Conservation (phyloP, 2,797 vertebrate species). For the Pristis pectinata region DNA sequence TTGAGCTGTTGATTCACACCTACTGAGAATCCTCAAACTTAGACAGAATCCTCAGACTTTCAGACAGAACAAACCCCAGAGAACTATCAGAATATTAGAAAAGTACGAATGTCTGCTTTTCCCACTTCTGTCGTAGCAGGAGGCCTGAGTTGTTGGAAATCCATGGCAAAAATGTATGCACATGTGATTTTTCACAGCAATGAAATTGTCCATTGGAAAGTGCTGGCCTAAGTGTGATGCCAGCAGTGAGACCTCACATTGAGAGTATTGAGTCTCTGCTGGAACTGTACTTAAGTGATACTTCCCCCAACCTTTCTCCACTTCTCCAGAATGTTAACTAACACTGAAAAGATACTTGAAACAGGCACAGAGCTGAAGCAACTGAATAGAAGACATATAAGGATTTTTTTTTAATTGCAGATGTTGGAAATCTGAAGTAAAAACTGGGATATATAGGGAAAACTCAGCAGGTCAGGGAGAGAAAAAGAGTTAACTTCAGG, state of each 20-base stretch:
- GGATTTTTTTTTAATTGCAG: too few species aligned
- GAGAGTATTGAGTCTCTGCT: background rate
- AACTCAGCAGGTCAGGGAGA: too few species aligned
- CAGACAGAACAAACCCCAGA: background rate
- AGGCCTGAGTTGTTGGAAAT: background rate
- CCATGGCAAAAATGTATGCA: background rate
- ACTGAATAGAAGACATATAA: background rate
- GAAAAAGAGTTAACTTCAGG: too few species aligned
- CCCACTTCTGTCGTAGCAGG: background rate
- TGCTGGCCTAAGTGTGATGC: background rate
- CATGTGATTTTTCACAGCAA: background rate
- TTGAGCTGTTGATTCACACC: background rate
- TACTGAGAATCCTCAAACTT: background rate
- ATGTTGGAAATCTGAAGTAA: too few species aligned
- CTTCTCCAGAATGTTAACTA: too few species aligned
- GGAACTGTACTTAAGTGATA: too few species aligned
- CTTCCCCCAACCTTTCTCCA: too few species aligned
- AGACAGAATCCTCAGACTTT: background rate
- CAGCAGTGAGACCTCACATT: background rate
- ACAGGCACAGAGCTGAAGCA: background rate
- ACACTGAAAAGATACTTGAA: too few species aligned
- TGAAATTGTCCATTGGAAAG: background rate
- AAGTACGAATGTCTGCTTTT: background rate
- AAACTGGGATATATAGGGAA: too few species aligned
- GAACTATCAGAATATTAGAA: background rate